phyloP scores from a whole-genome alignment of 2,797 vertebrate species.

The Amphiprion clarkii region DNA sequence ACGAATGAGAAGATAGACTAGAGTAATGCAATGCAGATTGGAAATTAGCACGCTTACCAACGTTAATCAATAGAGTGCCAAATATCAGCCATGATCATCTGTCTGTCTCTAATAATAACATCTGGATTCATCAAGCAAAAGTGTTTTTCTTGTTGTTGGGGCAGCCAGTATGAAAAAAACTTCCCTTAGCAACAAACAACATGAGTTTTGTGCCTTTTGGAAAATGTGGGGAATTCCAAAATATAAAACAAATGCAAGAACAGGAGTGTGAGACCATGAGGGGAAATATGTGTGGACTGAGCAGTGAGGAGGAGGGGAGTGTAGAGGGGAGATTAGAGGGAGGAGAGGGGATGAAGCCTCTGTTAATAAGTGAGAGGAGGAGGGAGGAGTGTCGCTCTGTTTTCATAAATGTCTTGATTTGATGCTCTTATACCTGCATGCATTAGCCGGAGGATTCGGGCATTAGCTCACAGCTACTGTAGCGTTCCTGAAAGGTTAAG shows the following conservation, averaged over 20 bases:
- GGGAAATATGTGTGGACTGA: constrained; percentile 13
- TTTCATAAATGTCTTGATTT: constrained; percentile 43
- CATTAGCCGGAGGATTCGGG: constrained; percentile 27
- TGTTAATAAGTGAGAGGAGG: constrained; percentile 42
- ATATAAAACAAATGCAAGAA: constrained; percentile 24
- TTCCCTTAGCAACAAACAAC: too few relatives aligned
- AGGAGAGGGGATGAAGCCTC: constrained; percentile 33
- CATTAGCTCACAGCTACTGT: constrained; percentile 27
- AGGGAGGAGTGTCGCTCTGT: constrained; percentile 35
- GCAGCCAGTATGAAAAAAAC: constrained; percentile 17
- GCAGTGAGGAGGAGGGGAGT: constrained; percentile 18
- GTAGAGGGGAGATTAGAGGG: constrained; percentile 26
- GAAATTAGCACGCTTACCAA: too few relatives aligned
- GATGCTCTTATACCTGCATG: constrained; percentile 47
- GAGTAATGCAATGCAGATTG: too few relatives aligned
- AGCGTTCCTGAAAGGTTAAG: constrained; percentile 38
- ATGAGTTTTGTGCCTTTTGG: not conserved
- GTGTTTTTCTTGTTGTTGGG: not conserved
- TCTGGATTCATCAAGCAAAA: constrained; percentile 19
- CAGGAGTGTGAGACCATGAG: constrained; percentile 12
- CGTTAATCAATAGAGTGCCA: too few relatives aligned
- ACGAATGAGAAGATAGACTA: too few relatives aligned
- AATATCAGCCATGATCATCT: too few relatives aligned
- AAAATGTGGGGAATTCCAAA: constrained; percentile 20
- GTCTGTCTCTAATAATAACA: not conserved